phyloP scores from a whole-genome alignment of 2,113 vertebrate genomes.

The Elachura formosa region DNA sequence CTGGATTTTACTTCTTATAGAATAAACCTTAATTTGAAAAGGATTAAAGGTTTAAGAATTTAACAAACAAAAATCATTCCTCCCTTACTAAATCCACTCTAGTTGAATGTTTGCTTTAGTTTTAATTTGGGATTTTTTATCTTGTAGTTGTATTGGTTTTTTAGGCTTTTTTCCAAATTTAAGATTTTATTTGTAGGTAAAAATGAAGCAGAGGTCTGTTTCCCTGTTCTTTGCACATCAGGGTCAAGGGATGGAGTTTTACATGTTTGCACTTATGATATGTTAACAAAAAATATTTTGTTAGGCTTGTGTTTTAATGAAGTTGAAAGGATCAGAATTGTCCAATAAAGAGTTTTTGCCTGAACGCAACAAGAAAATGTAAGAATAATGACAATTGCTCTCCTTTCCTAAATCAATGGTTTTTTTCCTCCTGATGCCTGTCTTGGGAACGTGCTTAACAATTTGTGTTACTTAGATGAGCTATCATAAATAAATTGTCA shows the following conservation, averaged over 20 bases:
- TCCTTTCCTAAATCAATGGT: not conserved
- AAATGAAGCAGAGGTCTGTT: not conserved
- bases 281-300: not conserved
- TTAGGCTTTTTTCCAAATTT: not conserved
- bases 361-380: not conserved
- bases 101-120: not conserved
- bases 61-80: conserved; percentile 3
- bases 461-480: not conserved
- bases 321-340: not conserved
- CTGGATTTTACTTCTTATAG: not conserved
- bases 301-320: not conserved
- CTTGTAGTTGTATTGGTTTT: not conserved
- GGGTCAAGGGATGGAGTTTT: not conserved
- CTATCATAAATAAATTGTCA: not conserved
- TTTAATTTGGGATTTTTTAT: not conserved
- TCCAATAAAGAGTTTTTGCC: not conserved
- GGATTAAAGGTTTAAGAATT: conserved; percentile 34
- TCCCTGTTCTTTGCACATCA: not conserved
- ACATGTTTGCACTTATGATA: not conserved
- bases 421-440: not conserved
- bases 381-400: not conserved
- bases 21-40: conserved; percentile 8
- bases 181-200: not conserved
- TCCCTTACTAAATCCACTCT: not conserved
- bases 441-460: not conserved